These are phyloP conservation scores for Apodemus speciosus DNA, from an alignment of 2,113 vertebrate species.

Conservation along the genomic window DNA sequence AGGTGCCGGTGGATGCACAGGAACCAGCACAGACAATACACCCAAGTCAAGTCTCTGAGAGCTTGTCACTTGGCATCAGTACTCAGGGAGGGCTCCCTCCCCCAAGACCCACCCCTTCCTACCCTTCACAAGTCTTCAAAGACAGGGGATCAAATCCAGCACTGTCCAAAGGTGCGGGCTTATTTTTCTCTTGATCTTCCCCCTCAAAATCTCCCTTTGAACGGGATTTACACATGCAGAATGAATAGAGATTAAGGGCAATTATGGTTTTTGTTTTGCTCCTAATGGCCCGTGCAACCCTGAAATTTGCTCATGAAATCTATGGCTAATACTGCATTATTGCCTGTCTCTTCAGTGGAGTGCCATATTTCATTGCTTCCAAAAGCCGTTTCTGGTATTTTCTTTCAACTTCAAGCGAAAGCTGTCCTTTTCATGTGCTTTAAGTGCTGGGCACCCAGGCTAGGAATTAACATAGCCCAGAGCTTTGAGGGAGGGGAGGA, in stretches of 20 bases:
- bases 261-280: conserved; percentile 68
- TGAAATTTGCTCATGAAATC: conserved; percentile 55
- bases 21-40: neutral
- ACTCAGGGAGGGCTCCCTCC: neutral
- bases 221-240: conserved; percentile 65
- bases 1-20: neutral
- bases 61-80: neutral
- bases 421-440: conserved; percentile 34
- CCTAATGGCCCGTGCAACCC: conserved; percentile 55
- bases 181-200: conserved; percentile 63
- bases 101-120: neutral
- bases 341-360: conserved; percentile 50
- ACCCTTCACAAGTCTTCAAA: conserved; percentile 3
- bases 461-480: conserved; percentile 48
- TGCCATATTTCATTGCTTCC: conserved; percentile 63
- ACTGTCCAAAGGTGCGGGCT: conserved; percentile 45
- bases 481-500: conserved; percentile 17
- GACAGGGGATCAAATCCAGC: conserved; percentile 38
- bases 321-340: neutral
- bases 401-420: conserved; percentile 62
- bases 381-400: conserved; percentile 61
- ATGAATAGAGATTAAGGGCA: conserved; percentile 69
- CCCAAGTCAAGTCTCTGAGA: neutral
- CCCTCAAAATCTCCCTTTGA: conserved; percentile 62
- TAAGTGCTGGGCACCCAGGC: conserved; percentile 56